A percentile compares a stretch with the other conserved stretches of the same genome.
phyloP scores from a whole-genome alignment of 1,140 invertebrate species.

The Lepidurus apus region DNA sequence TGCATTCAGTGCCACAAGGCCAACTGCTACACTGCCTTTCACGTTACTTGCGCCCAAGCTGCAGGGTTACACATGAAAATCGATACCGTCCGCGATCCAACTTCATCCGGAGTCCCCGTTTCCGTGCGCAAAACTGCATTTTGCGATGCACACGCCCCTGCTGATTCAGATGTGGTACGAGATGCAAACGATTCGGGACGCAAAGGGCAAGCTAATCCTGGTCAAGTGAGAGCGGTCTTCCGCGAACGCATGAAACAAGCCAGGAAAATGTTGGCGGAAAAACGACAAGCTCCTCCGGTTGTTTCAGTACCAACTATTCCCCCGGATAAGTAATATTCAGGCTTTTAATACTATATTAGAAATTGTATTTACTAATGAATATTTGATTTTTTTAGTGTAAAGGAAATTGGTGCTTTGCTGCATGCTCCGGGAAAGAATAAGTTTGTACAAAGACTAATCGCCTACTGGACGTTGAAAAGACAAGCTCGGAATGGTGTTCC shows the following conservation, averaged over 20 bases:
- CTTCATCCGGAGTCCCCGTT: slow-evolving; percentile 51
- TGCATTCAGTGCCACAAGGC: slow-evolving; percentile 97
- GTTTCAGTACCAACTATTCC: slow-evolving; percentile 92
- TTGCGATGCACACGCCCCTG: slow-evolving; percentile 88
- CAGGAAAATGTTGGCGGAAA: slow-evolving; percentile 70
- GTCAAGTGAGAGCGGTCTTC: slow-evolving; percentile 51
- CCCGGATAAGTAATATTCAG: slow-evolving; percentile 52
- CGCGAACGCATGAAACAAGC: slow-evolving; percentile 69
- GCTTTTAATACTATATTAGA: background rate
- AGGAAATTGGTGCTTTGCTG: slow-evolving; percentile 19
- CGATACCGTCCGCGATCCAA: slow-evolving; percentile 73
- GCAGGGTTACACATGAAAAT: slow-evolving; percentile 94
- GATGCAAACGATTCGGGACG: slow-evolving; percentile 39
- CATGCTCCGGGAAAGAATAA: slow-evolving; percentile 50
- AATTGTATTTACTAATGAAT: background rate
- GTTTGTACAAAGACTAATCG: slow-evolving; percentile 80
- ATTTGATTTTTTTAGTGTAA: background rate
- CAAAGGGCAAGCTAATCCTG: slow-evolving; percentile 45
- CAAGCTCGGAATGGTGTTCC: slow-evolving; percentile 94
- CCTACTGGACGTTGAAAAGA: slow-evolving; percentile 93
- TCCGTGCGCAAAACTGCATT: slow-evolving; percentile 92
- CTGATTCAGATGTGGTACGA: slow-evolving; percentile 55
- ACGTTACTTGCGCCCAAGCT: slow-evolving; percentile 92
- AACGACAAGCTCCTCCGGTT: slow-evolving; percentile 79
- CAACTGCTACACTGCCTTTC: slow-evolving; percentile 95